Conservation (phyloP, 2,888 invertebrate species). For the Heliothis peltigera region DNA sequence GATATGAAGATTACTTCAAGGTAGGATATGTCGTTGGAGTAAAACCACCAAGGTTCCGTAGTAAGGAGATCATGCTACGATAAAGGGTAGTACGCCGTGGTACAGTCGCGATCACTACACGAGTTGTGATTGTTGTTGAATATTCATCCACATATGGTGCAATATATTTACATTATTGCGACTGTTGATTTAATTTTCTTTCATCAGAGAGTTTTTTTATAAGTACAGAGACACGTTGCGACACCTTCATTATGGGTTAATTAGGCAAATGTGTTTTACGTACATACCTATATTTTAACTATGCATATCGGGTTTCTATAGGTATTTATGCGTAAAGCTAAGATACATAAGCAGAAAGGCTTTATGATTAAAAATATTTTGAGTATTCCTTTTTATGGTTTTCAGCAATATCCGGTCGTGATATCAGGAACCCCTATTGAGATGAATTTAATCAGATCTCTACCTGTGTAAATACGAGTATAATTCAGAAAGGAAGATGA, state of each 20-base stretch:
- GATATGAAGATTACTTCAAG: conserved; percentile 42
- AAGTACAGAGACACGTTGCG: conserved; percentile 39
- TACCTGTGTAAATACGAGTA: too few relatives aligned
- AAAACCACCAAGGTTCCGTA: conserved; percentile 48
- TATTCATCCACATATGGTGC: conserved; percentile 45
- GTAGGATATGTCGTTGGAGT: conserved; percentile 17
- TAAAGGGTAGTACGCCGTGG: conserved; percentile 49
- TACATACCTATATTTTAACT: conserved; percentile 21
- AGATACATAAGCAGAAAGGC: too few relatives aligned
- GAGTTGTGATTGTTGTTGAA: conserved; percentile 35
- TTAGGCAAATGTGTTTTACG: conserved; percentile 3
- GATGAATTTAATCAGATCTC: too few relatives aligned
- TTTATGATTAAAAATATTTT: too few relatives aligned
- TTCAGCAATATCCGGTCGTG: too few relatives aligned
- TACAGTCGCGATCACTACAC: conserved; percentile 28
- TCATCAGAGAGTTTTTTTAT: conserved; percentile 35
- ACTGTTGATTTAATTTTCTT: conserved; percentile 31
- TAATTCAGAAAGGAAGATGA: too few relatives aligned
- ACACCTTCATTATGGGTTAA: conserved; percentile 20
- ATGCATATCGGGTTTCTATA: conserved; percentile 35
- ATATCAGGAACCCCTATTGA: too few relatives aligned
- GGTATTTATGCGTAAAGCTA: conserved; percentile 29
- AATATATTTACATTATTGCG: conserved; percentile 41
- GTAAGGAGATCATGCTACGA: conserved; percentile 43
- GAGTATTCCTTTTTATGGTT: too few relatives aligned